Conservation (phyloP, 2,888 invertebrate genomes). For the Odontomyia ornata region DNA sequence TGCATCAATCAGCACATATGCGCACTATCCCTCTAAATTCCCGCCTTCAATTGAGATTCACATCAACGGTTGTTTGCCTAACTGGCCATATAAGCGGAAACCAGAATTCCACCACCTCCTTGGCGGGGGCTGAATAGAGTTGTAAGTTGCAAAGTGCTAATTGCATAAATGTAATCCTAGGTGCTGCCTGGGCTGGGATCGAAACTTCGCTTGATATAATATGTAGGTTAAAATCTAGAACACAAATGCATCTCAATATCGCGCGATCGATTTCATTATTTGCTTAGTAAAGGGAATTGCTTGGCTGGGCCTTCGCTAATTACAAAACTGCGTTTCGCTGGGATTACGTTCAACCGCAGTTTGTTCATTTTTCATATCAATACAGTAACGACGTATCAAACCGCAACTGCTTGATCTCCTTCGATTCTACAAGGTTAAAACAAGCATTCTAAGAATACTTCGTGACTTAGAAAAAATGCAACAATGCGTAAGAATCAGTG, state of each 20-base stretch:
- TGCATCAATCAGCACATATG: too few species aligned
- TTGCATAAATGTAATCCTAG: slow-evolving; percentile 5
- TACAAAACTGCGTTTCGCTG: slow-evolving; percentile 26
- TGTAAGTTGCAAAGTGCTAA: background rate
- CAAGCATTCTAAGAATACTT: background rate
- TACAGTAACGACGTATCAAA: background rate
- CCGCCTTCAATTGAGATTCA: too few species aligned
- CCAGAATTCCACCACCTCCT: too few species aligned
- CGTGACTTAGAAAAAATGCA: background rate
- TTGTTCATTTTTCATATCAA: slow-evolving; percentile 19
- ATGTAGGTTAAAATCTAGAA: slow-evolving; percentile 31
- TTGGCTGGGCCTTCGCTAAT: background rate
- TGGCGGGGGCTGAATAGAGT: too few species aligned
- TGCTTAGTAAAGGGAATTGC: background rate
- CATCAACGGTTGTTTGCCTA: too few species aligned
- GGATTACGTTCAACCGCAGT: slow-evolving; percentile 26
- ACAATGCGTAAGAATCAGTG: too few species aligned
- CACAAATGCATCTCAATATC: slow-evolving; percentile 23
- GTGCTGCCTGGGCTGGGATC: background rate
- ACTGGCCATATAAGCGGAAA: too few species aligned
- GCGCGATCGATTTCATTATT: slow-evolving; percentile 24
- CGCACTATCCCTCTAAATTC: too few species aligned
- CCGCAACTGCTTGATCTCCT: slow-evolving; percentile 19
- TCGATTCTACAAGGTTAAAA: slow-evolving; percentile 8
- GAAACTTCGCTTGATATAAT: background rate